Percentiles rank a stretch among this genome's conserved stretches.
Conservation (phyloP, 2,113 vertebrate genomes). For the Pungitius pungitius region DNA sequence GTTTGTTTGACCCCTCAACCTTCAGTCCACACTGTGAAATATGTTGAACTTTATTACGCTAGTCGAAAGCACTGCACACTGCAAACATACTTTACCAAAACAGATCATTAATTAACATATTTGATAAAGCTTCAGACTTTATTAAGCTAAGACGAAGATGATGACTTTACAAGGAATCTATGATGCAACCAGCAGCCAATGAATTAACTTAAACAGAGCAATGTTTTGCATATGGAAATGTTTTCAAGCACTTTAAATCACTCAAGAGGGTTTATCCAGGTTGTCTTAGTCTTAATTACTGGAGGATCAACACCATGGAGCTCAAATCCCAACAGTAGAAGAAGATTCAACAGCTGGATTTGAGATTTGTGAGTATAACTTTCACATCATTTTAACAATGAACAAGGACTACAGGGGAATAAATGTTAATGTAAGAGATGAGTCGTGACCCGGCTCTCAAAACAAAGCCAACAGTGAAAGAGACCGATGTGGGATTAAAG, state of each 20-base stretch:
- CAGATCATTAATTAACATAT: too few species aligned
- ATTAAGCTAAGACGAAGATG: not conserved
- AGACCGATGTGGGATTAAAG: not conserved
- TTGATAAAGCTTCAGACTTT: too few species aligned
- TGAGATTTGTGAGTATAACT: constrained; percentile 1
- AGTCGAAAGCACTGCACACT: too few species aligned
- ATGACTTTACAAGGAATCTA: not conserved
- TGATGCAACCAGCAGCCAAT: not conserved
- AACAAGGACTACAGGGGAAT: not conserved
- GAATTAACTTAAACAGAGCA: too few species aligned
- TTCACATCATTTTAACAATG: not conserved
- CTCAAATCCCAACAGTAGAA: not conserved
- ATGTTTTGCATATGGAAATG: constrained; percentile 16
- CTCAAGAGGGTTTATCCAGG: too few species aligned
- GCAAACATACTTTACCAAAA: too few species aligned
- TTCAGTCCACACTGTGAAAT: too few species aligned
- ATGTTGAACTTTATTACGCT: too few species aligned
- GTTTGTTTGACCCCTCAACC: too few species aligned
- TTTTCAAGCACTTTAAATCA: accelerated
- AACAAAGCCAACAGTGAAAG: not conserved
- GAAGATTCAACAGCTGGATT: not conserved
- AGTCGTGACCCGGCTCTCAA: too few species aligned
- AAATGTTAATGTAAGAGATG: not conserved
- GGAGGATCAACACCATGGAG: not conserved
- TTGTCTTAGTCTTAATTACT: not conserved